Base-by-base conservation (phyloP, 2,113 vertebrate species). In the Proterorhinus semilunaris region DNA sequence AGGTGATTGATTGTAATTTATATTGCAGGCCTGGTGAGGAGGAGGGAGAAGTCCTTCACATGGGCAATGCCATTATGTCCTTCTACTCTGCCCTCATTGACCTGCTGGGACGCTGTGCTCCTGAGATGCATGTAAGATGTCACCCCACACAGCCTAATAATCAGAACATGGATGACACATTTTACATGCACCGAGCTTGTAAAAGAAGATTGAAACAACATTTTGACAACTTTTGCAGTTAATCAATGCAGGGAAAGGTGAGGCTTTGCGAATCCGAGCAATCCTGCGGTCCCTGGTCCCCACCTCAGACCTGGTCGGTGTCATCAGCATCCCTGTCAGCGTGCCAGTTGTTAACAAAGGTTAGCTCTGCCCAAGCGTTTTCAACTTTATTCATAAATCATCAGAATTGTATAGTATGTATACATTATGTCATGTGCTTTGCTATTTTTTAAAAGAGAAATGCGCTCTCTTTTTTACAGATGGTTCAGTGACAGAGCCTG, bases 31-130 rank as follows among this genome's bases (percentile, higher is more conserved):
- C 84, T 0, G 93, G 93, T 0, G 95, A 94, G 0, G 89, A 91
- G 1, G 94, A 92, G 2, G 93, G n/a, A 88, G 96, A 97, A 80
- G 80, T 95, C 5, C 95, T 96, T 66, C 97, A 99, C 76, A 96
- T 98, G 94, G 97, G 97, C 84, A 97, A 98, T 74, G 95, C 97
- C 69, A 99, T 99, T 76, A 97, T 99, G 96, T 99, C 97, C 2
- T 99, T 99, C 92, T 99, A 99, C 78, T 97, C 96, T 0, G 97
- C 96, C 65, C 96, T 99, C 1, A 99, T 99, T 66, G 97, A 99
- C 83, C 93, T 99, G 52, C 92, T 99, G 81, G 97, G 96, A 70
- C 97, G 97, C 76, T 99, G 97, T 78, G 97, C 97, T 77, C 97
- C 97, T 66, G 97, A 99, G 92, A 94, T 95, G 94, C 97, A 98